Evolutionary conservation across 2,113 vertebrate species (phyloP), one percentile per base, ranked within the genome.

Genomic region (Leucosticte australis): DNA sequence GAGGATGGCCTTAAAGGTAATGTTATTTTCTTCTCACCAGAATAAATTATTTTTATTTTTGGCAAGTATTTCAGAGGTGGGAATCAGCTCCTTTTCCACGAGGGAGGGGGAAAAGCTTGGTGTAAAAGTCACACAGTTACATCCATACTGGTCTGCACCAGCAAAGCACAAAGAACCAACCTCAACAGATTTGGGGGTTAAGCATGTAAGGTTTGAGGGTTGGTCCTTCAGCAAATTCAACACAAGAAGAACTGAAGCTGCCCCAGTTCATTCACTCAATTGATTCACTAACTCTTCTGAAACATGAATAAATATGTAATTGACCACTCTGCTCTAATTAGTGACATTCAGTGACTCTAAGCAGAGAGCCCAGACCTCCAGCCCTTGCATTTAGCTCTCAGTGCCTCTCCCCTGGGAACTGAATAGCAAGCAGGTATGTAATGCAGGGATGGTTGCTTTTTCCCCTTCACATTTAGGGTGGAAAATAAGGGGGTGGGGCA

Each of bases 341-440:
- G 91, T 94, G 95, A 94, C 57, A 89, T 91, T 87, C 87, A 87
- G 86, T 90, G 95, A 95, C 83, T 93, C 86, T 60, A 95, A 84
- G 62, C 21, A 67, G 41, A 88, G 68, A 83, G 73, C 71, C 69
- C n/a, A 88, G 79, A 87, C 79, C 92, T 87, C 86, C 87, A 87
- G 87, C 59, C 93, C 86, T 89, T n/a, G 49, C 60, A 81, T 89
- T 96, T 91, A 96, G 77, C 83, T 93, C 84, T 93, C 94, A 71
- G 75, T 19, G 83, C 20, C 73, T 94, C 83, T 92, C 96, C 83
- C 92, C 53, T 69, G 96, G 95, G 97, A 94, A 64, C 78, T 95
- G 92, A 93, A 97, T 94, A 94, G 91, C 93, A 97, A 97, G 96
- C 96, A 94, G 95, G 85, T 95, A 83, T 19, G 67, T 77, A 94